Conservation (phyloP, 2,888 invertebrate species). For the Rhingia campestris region DNA sequence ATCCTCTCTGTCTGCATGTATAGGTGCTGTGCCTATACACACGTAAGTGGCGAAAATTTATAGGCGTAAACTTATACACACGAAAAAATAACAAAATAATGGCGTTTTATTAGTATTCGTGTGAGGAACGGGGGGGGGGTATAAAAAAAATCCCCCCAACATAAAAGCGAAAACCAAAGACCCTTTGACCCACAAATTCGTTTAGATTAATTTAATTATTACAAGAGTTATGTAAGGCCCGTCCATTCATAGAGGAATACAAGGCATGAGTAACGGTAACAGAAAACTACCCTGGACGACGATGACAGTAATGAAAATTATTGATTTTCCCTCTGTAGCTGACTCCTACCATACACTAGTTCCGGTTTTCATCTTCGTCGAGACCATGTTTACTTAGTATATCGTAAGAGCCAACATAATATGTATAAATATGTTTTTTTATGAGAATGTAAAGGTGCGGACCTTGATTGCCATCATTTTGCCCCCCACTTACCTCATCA, state of each 20-base stretch:
- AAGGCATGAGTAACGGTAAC: not conserved
- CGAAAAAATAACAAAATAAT: conserved; percentile 4
- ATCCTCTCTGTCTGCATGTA: not conserved
- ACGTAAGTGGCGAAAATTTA: conserved; percentile 37
- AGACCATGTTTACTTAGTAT: conserved; percentile 28
- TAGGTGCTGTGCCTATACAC: conserved; percentile 19
- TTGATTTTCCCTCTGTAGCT: conserved; percentile 64
- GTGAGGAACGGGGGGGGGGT: not conserved
- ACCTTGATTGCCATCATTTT: conserved; percentile 24
- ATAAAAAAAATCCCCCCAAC: conserved; percentile 4
- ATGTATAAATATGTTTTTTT: too few relatives aligned
- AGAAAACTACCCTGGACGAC: conserved; percentile 50
- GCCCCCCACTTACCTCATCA: conserved; percentile 86
- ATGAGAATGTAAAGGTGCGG: conserved; percentile 11
- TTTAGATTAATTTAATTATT: conserved; percentile 65
- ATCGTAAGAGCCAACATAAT: not conserved
- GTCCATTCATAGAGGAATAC: conserved; percentile 23
- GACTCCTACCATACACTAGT: conserved; percentile 32
- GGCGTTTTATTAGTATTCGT: not conserved
- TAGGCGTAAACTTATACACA: conserved; percentile 46
- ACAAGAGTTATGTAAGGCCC: conserved; percentile 59
- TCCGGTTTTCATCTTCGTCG: conserved; percentile 7
- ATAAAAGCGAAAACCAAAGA: conserved; percentile 17
- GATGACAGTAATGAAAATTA: conserved; percentile 69
- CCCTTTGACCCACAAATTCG: conserved; percentile 57